Evolutionary conservation across 2,888 invertebrate genomes (phyloP).

Genomic region (Pelosia muscerda): DNA sequence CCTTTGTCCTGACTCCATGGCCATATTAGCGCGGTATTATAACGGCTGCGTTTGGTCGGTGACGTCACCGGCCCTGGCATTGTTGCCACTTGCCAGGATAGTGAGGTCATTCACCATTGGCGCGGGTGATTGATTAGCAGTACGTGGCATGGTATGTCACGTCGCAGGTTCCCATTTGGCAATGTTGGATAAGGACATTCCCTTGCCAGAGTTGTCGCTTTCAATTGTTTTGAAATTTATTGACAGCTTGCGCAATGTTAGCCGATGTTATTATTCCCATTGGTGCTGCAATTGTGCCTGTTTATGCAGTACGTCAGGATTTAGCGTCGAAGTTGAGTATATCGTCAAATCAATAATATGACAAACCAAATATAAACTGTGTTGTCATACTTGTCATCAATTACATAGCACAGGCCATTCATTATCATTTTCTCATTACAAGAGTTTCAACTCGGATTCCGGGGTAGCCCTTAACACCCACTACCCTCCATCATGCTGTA

Average conservation of each 20-base stretch:
- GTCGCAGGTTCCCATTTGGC: constrained; percentile 51
- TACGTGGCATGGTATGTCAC: constrained; percentile 58
- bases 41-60: constrained; percentile 48
- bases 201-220: constrained; percentile 47
- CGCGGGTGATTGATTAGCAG: constrained; percentile 66
- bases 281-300: constrained; percentile 30
- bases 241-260: constrained; percentile 43
- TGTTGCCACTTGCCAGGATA: constrained; percentile 59
- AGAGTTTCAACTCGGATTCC: no score
- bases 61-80: constrained; percentile 63
- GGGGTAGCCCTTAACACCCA: no score
- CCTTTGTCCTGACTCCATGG: constrained; percentile 45
- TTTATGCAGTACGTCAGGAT: constrained; percentile 8
- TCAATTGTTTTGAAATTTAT: constrained; percentile 57
- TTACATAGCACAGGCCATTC: background rate
- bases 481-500: no score
- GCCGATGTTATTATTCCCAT: constrained; percentile 32
- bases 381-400: background rate
- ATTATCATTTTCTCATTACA: background rate
- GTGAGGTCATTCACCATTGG: constrained; percentile 72
- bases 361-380: background rate
- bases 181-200: constrained; percentile 53
- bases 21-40: constrained; percentile 53
- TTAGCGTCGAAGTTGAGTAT: background rate
- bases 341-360: constrained; percentile 1